Evolutionary conservation across 2,888 invertebrate species (phyloP), one percentile per base, ranked within the genome.

Genomic region (Rugalucina vietnamica): DNA sequence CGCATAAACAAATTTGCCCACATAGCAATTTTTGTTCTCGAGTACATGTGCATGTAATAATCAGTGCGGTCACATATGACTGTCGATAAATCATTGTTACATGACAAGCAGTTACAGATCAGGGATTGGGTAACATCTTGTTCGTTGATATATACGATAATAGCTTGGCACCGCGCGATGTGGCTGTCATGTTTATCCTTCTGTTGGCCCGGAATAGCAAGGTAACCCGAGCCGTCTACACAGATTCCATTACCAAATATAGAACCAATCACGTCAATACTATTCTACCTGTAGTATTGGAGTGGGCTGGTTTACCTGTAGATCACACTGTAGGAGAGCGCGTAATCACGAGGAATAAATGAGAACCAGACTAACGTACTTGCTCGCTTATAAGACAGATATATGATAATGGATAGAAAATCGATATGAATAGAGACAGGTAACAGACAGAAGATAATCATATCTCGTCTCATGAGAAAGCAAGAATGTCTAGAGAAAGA

Each of bases 141-240:
- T 72, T 73, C 72, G 81, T 78, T 34, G 70, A 78, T 84, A 70
- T 49, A 36, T 75, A 54, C 71, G 82, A 60, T 57, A 65, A 69
- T 81, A 21, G 65, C 21, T 65, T 65, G 27, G 65, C 65, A 65
- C 34, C 65, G 65, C 65, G 65, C 65, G 5, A 57, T 76, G 60
- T 76, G 72, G 74, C 73, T 81, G 37, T 76, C 65, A 70, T 69
- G 75, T 69, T 57, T 87, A 79, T 76, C 83, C 81, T 81, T 82
- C 91, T 90, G 91, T 91, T 91, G 91, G 89, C 91, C 91, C 86
- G 89, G 89, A 84, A 87, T 76, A 81, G 81, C 84, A 81, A 75
- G 80, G 87, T 86, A 88, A 88, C 80, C 75, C 72, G 84, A 88
- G 85, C 86, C 77, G 65, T 71, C 78, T 65, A 84, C 78, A 75